Evolutionary conservation across 2,888 invertebrate species (phyloP).

Genomic region (Oxytorus armatus): DNA sequence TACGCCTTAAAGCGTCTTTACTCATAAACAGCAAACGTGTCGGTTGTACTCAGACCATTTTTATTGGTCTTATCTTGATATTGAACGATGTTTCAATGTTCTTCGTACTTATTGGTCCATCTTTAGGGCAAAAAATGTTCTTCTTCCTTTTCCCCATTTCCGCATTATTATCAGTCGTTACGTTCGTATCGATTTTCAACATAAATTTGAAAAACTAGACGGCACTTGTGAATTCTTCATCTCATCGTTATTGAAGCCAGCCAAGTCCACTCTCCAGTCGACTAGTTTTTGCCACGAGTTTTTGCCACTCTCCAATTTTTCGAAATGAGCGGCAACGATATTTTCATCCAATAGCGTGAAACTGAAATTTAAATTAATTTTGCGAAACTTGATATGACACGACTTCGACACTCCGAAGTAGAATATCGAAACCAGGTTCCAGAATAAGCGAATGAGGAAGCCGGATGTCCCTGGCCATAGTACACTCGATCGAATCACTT

Average conservation of each 20-base stretch:
- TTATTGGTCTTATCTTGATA: slow-evolving; percentile 10
- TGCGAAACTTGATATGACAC: slow-evolving; percentile 72
- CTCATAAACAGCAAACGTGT: slow-evolving; percentile 50
- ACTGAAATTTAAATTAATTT: slow-evolving; percentile 69
- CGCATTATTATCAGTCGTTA: background rate
- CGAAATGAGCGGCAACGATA: slow-evolving; percentile 79
- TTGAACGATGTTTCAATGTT: background rate
- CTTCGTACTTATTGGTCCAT: background rate
- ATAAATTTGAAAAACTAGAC: slow-evolving; percentile 10
- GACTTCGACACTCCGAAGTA: slow-evolving; percentile 79
- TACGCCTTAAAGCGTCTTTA: slow-evolving; percentile 60
- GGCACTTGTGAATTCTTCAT: slow-evolving; percentile 29
- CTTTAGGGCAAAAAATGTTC: background rate
- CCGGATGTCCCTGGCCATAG: slow-evolving; percentile 83
- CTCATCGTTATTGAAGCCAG: slow-evolving; percentile 46
- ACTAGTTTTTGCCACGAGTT: too few relatives aligned
- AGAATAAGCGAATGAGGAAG: slow-evolving; percentile 79
- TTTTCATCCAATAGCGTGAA: slow-evolving; percentile 78
- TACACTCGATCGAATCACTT: slow-evolving; percentile 83
- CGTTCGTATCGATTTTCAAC: background rate
- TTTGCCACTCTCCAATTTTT: slow-evolving; percentile 68
- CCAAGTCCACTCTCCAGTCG: too few relatives aligned
- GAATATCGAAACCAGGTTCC: slow-evolving; percentile 78
- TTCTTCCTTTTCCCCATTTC: too few relatives aligned
- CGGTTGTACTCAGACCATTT: slow-evolving; percentile 5